Base-by-base conservation (phyloP, 2,797 vertebrate species). In the Pantherophis alleghaniensis region DNA sequence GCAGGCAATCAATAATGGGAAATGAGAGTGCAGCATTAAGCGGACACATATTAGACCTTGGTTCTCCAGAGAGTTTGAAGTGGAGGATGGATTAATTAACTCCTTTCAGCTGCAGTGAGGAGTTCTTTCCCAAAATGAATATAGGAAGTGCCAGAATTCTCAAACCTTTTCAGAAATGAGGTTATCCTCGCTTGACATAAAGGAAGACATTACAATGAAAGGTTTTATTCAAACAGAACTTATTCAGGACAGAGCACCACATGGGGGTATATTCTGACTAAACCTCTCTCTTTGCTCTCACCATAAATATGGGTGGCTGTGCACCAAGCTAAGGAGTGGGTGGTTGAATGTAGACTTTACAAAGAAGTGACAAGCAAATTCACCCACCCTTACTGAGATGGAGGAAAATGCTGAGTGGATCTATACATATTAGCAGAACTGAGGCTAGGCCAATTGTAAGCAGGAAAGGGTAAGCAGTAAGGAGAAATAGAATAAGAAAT, bases 1-100 rank as follows among this genome's bases (percentile, higher is more conserved):
- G 53, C 90, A 2, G 2, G 18, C 12, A 10, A 32, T 47, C 1
- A 3, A 63, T 63, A 87, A 16, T 53, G 63, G 26, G 53, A 60
- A 66, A 88, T n/a, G 24, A 53, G 0, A 89, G 51, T 4, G 13
- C 24, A 88, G 1, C 37, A 4, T 0, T 0, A 18, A 20, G 28
- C 10, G 10, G 79, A 69, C 20, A 3, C 0, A 86, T 53, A 87
- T 0, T 0, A 90, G 91, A 32, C 66, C 56, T 91, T 14, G 56
- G 13, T n/a, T 86, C 42, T 92, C 47, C 42, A 11, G 57, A 53
- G 61, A 51, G 53, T 37, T 86, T 26, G 57, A 24, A 32, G 57
- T 12, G 12, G 22, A n/a, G 63, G 14, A 22, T 32, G 74, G 51
- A 12, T 90, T 57, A 66, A 90, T 93, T 59, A 90, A 69, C 79